A percentile compares a stretch with the other conserved stretches of the same genome.
phyloP scores from a whole-genome alignment of 2,113 vertebrate species.

The Anhinga anhinga region DNA sequence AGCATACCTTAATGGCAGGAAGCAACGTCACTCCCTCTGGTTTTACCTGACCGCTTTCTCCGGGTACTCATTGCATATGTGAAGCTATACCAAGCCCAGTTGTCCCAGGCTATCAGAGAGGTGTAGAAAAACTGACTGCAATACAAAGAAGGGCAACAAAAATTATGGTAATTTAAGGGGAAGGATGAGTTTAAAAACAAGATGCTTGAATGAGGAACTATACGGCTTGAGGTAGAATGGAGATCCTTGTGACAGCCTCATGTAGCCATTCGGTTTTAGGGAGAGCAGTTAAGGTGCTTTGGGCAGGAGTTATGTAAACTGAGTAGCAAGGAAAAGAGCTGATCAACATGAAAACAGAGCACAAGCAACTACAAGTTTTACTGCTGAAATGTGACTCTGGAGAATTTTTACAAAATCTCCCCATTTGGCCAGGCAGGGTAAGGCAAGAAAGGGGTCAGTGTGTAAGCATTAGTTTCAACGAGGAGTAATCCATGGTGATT shows the following conservation, averaged over 20 bases:
- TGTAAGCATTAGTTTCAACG: not conserved
- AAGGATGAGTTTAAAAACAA: not conserved
- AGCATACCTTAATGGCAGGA: not conserved
- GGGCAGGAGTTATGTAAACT: not conserved
- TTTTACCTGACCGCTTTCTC: not conserved
- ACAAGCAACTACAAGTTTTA: not conserved
- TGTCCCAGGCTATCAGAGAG: not conserved
- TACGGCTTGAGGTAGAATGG: not conserved
- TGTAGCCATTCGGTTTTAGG: not conserved
- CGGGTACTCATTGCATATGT: not conserved
- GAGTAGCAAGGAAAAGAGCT: not conserved
- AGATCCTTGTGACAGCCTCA: not conserved
- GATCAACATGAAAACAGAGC: not conserved
- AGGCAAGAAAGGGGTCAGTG: not conserved
- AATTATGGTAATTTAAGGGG: not conserved
- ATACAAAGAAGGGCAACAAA: not conserved
- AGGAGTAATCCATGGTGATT: not conserved
- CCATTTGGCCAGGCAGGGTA: not conserved
- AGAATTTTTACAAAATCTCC: not conserved
- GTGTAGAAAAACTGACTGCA: not conserved
- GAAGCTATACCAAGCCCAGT: not conserved
- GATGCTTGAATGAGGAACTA: not conserved
- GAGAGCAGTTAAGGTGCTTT: not conserved
- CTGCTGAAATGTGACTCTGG: not conserved
- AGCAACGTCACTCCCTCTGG: not conserved